Evolutionary conservation across 2,113 vertebrate species (phyloP).

Genomic region (Oxygymnocypris stewartii): DNA sequence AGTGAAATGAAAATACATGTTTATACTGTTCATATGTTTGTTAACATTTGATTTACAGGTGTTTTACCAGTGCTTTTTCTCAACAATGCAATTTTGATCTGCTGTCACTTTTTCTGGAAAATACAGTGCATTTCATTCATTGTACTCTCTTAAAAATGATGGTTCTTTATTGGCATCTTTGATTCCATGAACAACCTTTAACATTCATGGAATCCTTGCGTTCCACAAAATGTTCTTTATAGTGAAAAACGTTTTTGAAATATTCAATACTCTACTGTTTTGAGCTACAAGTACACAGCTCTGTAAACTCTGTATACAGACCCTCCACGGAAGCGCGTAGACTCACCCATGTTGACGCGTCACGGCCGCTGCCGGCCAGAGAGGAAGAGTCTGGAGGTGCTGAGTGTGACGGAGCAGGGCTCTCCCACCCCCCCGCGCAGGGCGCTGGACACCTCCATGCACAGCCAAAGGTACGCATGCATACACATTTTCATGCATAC

Average conservation of each 20-base stretch:
- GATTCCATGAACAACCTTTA: too few species aligned
- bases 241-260: too few species aligned
- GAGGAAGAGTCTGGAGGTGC: constrained; percentile 90
- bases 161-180: too few species aligned
- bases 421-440: constrained; percentile 87
- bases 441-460: constrained; percentile 87
- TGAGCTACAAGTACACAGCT: neutral
- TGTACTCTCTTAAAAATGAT: too few species aligned
- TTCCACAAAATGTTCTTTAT: too few species aligned
- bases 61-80: neutral
- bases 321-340: constrained; percentile 90
- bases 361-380: constrained; percentile 88
- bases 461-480: constrained; percentile 85
- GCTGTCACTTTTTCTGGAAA: neutral
- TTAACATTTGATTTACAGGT: neutral
- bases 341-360: constrained; percentile 89
- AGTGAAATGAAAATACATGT: neutral
- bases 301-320: constrained; percentile 65
- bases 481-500: neutral
- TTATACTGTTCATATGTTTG: neutral
- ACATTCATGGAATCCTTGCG: too few species aligned
- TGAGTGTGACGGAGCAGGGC: constrained; percentile 88
- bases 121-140: neutral
- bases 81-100: constrained; percentile 5
- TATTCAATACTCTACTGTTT: neutral